Evolutionary conservation across 2,888 invertebrate genomes (phyloP), one percentile per base, ranked within the genome.

Genomic region (Eristalis intricaria): DNA sequence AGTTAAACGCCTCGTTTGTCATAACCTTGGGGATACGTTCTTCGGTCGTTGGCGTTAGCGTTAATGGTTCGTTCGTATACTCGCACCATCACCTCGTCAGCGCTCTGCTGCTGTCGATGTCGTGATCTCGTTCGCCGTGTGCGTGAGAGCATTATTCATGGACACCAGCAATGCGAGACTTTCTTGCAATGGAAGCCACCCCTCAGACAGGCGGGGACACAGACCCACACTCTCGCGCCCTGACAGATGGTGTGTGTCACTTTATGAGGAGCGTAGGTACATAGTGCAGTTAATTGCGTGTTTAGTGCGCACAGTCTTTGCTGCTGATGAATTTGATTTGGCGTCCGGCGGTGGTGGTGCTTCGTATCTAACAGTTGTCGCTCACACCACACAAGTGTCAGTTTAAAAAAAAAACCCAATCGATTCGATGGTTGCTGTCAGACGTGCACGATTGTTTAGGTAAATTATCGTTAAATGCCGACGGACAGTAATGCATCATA

Each of bases 11-110:
- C 81, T 85, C 85, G 85, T 77, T 84, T 85, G 76, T 63, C 64
- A 77, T 85, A 68, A 76, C 85, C 85, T 85, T 85, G 81, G 71
- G 60, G 11, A 64, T 75, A 60, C 23, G 64, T 85, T 85, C 85
- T 69, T 85, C 81, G 85, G 81, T 85, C 77, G 85, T 81, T 81
- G 81, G 81, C 84, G 68, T 81, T 81, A 40, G 76, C 61, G 71
- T 84, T 80, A 75, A 84, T 85, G 80, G 84, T 70, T 71, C 70
- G 61, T 70, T 66, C 63, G 64, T 35, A 50, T 8, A 50, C 19
- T 19, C 8, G 8, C 0, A 50, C n/a, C 50, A 50, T 19, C 50
- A 29, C 40, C 61, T 19, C 66, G 50, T 7, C 26, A 29, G 26
- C 8, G 58, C 11, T n/a, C 26, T n/a, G 32, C n/a, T 19, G 19